Conservation (phyloP, 37 sponge, comb jelly and placozoan genomes). For the Oopsacas minuta region DNA sequence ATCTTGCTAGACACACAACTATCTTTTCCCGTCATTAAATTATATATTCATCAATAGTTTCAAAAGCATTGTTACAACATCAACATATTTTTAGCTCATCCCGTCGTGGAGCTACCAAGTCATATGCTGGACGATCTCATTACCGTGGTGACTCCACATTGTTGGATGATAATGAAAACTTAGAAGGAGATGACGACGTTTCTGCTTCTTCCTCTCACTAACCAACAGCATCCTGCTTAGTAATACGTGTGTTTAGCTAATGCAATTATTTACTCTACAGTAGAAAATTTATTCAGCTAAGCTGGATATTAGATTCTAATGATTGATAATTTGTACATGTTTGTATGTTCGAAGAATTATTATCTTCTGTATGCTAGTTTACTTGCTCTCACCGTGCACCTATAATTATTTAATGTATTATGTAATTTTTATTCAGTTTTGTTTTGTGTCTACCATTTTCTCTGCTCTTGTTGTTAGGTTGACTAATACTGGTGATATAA, state of each 20-base stretch:
- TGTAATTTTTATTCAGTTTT: background rate
- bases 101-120: background rate
- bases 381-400: background rate
- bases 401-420: background rate
- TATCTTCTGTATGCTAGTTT: background rate
- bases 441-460: too few relatives aligned
- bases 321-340: constrained; percentile 18
- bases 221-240: background rate
- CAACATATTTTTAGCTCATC: background rate
- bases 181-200: background rate
- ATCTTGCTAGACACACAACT: too few relatives aligned
- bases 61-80: too few relatives aligned
- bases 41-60: too few relatives aligned
- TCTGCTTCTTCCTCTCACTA: constrained; percentile 12
- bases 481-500: too few relatives aligned
- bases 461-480: too few relatives aligned
- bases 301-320: background rate
- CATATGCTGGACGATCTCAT: background rate
- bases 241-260: background rate
- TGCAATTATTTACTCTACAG: background rate
- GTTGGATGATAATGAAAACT: background rate
- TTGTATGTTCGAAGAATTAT: background rate
- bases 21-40: too few relatives aligned
- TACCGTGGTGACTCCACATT: background rate
- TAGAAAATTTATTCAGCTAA: background rate